Percentiles rank a stretch among this genome's conserved stretches.
Evolutionary conservation across 2,888 invertebrate species (phyloP).

Genomic region (Plebejus argus): DNA sequence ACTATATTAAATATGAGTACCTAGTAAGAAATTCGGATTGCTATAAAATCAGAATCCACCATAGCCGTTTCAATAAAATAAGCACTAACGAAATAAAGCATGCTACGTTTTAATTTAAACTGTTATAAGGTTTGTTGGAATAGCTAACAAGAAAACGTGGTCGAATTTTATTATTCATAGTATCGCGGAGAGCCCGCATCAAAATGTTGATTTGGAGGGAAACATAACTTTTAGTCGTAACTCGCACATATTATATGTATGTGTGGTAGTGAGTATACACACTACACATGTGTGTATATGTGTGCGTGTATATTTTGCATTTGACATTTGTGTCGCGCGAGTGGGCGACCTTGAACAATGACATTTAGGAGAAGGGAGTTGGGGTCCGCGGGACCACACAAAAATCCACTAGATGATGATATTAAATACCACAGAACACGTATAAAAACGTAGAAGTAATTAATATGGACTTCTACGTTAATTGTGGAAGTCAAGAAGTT

Average conservation of each 20-base stretch:
- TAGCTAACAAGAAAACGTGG: background rate
- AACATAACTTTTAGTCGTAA: constrained; percentile 5
- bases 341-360: constrained; percentile 68
- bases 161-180: background rate
- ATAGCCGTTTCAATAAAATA: background rate
- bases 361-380: constrained; percentile 68
- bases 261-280: background rate
- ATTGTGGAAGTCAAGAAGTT: too few relatives aligned
- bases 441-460: too few relatives aligned
- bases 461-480: too few relatives aligned
- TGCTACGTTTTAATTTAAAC: background rate
- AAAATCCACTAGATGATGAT: constrained; percentile 39
- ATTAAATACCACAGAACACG: too few relatives aligned
- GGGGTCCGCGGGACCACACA: constrained; percentile 48
- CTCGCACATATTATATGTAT: background rate
- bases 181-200: background rate
- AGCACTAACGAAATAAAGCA: background rate
- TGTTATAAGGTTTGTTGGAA: background rate
- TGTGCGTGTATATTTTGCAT: constrained; percentile 54
- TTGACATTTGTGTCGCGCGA: constrained; percentile 65
- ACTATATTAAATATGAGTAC: too few relatives aligned
- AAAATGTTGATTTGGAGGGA: constrained; percentile 23
- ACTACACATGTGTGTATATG: constrained; percentile 31
- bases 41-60: background rate
- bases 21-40: too few relatives aligned